Conservation (phyloP, 2,888 invertebrate species). For the Petrolisthes manimaculis region DNA sequence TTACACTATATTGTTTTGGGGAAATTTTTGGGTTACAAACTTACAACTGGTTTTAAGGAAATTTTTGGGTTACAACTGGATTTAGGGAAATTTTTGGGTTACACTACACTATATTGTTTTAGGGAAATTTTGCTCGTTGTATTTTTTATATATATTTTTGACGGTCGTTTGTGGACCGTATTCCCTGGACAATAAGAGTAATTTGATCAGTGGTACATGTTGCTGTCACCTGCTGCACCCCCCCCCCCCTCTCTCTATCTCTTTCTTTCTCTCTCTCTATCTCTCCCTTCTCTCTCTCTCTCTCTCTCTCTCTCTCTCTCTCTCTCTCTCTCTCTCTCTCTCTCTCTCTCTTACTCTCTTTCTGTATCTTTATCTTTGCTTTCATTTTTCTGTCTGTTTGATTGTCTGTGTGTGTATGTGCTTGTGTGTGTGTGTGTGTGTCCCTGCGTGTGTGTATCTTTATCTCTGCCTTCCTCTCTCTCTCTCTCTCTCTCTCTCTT, state of each 20-base stretch:
- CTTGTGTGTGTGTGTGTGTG: slow-evolving; percentile 6
- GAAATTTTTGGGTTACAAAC: too few relatives aligned
- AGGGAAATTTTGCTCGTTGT: too few relatives aligned
- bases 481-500: not conserved
- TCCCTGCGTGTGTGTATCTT: slow-evolving; percentile 17
- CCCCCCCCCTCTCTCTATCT: not conserved
- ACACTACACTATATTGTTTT: too few relatives aligned
- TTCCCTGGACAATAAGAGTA: too few relatives aligned
- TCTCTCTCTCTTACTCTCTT: not conserved
- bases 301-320: slow-evolving; percentile 1
- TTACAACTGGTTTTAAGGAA: too few relatives aligned
- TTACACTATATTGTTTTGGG: too few relatives aligned
- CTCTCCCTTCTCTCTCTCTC: slow-evolving; percentile 4
- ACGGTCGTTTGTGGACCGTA: too few relatives aligned
- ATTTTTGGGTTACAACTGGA: too few relatives aligned
- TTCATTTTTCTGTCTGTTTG: slow-evolving; percentile 1
- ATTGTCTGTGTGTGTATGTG: slow-evolving; percentile 4
- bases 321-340: not conserved
- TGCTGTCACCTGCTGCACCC: not conserved
- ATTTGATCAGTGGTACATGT: too few relatives aligned
- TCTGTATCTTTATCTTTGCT: not conserved
- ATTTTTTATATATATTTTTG: too few relatives aligned
- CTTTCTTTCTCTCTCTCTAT: not conserved
- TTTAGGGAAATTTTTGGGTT: too few relatives aligned
- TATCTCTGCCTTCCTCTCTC: not conserved